These are phyloP conservation scores for Rallus limicola DNA, from an alignment of 2,113 vertebrate genomes.

Conservation along the genomic window DNA sequence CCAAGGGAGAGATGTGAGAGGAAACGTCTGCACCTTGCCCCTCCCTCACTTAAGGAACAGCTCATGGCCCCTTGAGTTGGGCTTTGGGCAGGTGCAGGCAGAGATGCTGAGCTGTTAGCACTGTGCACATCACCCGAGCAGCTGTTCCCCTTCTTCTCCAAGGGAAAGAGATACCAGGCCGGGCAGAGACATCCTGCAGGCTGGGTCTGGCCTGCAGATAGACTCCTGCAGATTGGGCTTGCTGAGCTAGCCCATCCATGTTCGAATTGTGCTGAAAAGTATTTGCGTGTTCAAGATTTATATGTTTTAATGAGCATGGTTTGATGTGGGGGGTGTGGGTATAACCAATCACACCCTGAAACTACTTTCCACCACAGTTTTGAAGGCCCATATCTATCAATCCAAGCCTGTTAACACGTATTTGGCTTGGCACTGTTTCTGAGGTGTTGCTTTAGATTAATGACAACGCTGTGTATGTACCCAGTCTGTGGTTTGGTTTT, in stretches of 20 bases:
- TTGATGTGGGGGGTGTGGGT: background rate
- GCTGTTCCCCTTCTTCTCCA: background rate
- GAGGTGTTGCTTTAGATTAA: background rate
- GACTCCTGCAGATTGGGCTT: background rate
- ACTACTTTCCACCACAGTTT: background rate
- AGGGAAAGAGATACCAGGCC: background rate
- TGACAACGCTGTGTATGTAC: background rate
- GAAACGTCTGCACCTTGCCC: accelerated
- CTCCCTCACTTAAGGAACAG: background rate
- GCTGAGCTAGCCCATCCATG: background rate
- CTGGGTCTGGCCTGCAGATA: background rate
- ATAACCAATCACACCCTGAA: background rate
- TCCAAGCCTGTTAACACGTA: background rate
- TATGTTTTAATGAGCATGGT: background rate
- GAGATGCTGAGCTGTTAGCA: background rate
- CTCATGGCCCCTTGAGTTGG: background rate
- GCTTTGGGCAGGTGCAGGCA: background rate
- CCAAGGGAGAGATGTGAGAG: background rate
- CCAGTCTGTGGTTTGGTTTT: background rate
- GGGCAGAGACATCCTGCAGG: background rate
- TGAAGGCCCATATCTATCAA: background rate
- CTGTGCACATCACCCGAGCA: accelerated
- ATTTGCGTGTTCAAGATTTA: background rate
- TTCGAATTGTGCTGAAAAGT: background rate
- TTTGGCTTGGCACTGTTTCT: background rate